Conservation (phyloP, 2,113 vertebrate species). For the Ramphastos sulfuratus region DNA sequence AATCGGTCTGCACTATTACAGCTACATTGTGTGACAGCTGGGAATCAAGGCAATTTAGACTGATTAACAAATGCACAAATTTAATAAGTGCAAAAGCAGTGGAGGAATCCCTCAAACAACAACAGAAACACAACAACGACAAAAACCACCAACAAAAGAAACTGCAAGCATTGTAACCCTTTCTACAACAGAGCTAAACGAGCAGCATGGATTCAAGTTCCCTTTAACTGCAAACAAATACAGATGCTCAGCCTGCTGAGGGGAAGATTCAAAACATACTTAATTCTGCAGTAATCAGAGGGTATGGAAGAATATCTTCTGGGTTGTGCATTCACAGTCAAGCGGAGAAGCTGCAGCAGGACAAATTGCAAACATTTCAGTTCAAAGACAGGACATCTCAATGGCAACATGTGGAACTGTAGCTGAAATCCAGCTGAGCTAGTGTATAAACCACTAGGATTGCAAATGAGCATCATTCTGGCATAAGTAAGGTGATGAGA, state of each 20-base stretch:
- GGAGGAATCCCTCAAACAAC: background rate
- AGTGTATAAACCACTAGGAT: background rate
- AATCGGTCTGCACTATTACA: background rate
- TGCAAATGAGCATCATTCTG: background rate
- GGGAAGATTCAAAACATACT: background rate
- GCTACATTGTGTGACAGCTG: background rate
- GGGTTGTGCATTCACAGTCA: background rate
- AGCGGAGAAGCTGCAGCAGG: background rate
- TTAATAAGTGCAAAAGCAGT: background rate
- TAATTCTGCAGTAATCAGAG: background rate
- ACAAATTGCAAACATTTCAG: background rate
- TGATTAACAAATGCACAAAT: background rate
- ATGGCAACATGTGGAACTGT: background rate
- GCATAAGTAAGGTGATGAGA: background rate
- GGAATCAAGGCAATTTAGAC: background rate
- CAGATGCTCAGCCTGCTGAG: background rate
- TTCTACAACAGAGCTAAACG: background rate
- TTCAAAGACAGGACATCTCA: background rate
- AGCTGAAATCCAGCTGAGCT: background rate
- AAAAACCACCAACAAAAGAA: no score
- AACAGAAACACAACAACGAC: background rate
- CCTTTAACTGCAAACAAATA: background rate
- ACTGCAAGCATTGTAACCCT: background rate
- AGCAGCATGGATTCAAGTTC: background rate
- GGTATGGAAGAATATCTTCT: background rate